Evolutionary conservation across 2,797 vertebrate genomes (phyloP), one percentile per base, ranked within the genome.

Genomic region (Crypturellus tataupa): DNA sequence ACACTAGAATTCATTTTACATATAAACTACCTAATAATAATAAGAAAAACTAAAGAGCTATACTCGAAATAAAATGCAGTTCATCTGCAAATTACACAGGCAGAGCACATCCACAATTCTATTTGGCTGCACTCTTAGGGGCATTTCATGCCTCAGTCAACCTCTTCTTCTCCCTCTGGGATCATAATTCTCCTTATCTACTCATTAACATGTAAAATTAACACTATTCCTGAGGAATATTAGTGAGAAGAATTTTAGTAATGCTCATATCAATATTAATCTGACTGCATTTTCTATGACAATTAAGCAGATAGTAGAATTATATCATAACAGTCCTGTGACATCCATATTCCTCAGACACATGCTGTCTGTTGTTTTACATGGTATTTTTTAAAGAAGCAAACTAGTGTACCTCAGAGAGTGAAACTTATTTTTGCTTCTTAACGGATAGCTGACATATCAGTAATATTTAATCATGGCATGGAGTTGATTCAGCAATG

Each of bases 201-300:
- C 80, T 94, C 78, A 91, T 93, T 83, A 96, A 78, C 71, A 88
- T 89, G 79, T 17, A 71, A 96, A 97, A 96, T 94, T 81, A 96
- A 80, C 76, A 42, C 31, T 0, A 13, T 87, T 90, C 64, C 95
- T 94, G 79, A 88, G 83, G 85, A 95, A 92, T 90, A 68, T 67
- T 64, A 78, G 65, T 12, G 37, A 39, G 64, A 47, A 82, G 87
- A 53, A 67, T 92, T 93, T 77, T n/a, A 40, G 49, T 87, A 56
- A 94, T 42, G 73, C 80, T 79, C 31, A 7, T 92, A 76, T 94
- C 91, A 37, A 23, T 2, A 39, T 75, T 78, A n/a, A 94, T 87
- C 72, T 90, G 47, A 1, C 17, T 88, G 85, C 88, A 46, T 65
- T 96, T 89, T 81, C 81, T 39, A 31, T 87, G 89, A 70, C 51